A percentile compares a stretch with the other conserved stretches of the same genome.
Evolutionary conservation across 2,113 vertebrate genomes (phyloP).

Genomic region (Procavia capensis): DNA sequence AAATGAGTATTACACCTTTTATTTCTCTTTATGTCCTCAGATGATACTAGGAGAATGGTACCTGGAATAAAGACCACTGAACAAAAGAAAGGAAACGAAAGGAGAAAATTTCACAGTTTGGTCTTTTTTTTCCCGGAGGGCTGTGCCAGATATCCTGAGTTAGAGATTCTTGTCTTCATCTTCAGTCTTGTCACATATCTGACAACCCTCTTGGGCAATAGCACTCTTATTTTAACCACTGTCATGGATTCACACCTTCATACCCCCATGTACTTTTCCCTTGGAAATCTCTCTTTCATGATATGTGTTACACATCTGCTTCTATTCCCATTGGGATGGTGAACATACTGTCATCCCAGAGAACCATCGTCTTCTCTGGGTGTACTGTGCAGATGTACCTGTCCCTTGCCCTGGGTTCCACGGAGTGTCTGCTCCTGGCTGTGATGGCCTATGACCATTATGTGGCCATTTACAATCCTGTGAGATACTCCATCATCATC

Average conservation of each 20-base stretch:
- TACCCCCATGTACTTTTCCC: conserved; percentile 76
- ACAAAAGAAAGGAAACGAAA: conserved; percentile 51
- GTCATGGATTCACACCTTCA: conserved; percentile 58
- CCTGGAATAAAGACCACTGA: not conserved
- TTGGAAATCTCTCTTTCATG: conserved; percentile 57
- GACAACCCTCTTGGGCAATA: conserved; percentile 64
- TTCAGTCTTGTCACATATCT: conserved; percentile 73
- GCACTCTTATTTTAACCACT: conserved; percentile 74
- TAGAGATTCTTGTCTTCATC: conserved; percentile 73
- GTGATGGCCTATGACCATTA: conserved; percentile 6
- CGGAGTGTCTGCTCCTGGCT: conserved; percentile 5
- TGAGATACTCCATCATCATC: not conserved
- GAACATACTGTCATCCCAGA: not conserved
- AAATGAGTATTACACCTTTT: not conserved
- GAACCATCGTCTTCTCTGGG: conserved; percentile 13
- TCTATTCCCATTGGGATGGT: conserved; percentile 51
- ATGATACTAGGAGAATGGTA: not conserved
- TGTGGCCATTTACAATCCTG: not conserved
- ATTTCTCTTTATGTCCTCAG: conserved; percentile 7
- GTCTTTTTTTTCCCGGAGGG: conserved; percentile 71
- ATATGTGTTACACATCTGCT: conserved; percentile 41
- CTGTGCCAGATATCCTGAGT: conserved; percentile 66
- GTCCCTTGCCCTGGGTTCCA: not conserved
- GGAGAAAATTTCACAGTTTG: conserved; percentile 67
- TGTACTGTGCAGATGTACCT: conserved; percentile 60